Evolutionary conservation across 2,888 invertebrate species (phyloP).

Genomic region (Scrobipalpa atriplicella): DNA sequence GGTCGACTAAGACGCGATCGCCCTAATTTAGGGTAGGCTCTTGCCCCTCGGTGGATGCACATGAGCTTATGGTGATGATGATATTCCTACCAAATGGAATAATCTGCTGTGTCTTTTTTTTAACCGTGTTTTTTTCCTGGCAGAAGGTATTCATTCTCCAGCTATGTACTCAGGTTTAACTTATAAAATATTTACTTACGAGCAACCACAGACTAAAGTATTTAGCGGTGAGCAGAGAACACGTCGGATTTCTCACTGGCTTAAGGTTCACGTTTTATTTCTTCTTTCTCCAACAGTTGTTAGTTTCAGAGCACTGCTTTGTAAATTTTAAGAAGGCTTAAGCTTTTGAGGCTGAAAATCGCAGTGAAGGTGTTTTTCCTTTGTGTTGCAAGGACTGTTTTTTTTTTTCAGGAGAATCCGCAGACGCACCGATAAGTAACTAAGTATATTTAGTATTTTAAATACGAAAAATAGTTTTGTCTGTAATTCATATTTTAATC

Average conservation of each 20-base stretch:
- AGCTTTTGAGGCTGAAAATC: constrained; percentile 27
- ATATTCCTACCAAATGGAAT: too few species aligned
- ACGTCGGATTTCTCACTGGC: constrained; percentile 50
- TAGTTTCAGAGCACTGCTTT: constrained; percentile 47
- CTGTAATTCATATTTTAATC: too few species aligned
- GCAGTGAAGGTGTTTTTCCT: constrained; percentile 12
- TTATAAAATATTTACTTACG: constrained; percentile 66
- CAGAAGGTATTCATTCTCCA: not conserved
- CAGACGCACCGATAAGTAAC: too few species aligned
- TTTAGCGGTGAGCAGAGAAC: constrained; percentile 50
- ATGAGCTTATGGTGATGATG: too few species aligned
- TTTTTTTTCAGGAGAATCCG: not conserved
- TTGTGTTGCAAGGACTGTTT: constrained; percentile 2
- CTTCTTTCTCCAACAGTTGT: constrained; percentile 43
- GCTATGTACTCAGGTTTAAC: constrained; percentile 33
- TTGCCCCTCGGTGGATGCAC: too few species aligned
- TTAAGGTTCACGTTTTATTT: constrained; percentile 43
- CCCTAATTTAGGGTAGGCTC: too few species aligned
- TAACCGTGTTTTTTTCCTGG: too few species aligned
- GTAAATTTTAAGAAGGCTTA: constrained; percentile 42
- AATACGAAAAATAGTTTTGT: too few species aligned
- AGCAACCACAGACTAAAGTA: constrained; percentile 56
- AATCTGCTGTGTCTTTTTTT: too few species aligned
- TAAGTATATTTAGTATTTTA: too few species aligned
- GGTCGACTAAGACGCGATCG: too few species aligned